Conservation (phyloP, 2,113 vertebrate genomes). For the Eurypyga helias region DNA sequence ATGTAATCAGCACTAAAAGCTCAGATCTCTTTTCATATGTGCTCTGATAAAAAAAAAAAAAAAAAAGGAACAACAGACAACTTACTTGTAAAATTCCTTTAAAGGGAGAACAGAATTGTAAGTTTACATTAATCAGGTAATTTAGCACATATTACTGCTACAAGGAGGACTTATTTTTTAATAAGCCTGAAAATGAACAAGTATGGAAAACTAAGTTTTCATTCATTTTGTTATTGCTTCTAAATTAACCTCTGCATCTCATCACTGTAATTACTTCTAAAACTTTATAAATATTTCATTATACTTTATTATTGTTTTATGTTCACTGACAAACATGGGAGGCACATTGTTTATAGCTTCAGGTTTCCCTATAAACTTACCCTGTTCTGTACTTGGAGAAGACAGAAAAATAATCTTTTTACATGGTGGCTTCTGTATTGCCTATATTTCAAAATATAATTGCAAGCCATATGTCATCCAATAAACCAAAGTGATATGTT, state of each 20-base stretch:
- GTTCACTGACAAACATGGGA: not conserved
- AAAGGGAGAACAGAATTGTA: not conserved
- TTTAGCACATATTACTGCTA: not conserved
- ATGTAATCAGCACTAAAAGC: not conserved
- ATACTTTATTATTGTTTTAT: slow-evolving; percentile 6
- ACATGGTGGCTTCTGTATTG: not conserved
- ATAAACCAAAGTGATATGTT: not conserved
- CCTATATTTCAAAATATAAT: not conserved
- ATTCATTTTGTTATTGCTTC: slow-evolving; percentile 27
- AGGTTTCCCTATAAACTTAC: not conserved
- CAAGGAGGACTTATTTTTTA: not conserved
- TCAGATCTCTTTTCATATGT: not conserved
- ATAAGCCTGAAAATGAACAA: not conserved
- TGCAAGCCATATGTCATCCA: not conserved
- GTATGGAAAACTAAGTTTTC: slow-evolving; percentile 31
- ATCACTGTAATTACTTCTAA: slow-evolving; percentile 44
- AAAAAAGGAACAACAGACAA: not conserved
- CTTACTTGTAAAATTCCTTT: not conserved
- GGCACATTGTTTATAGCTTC: not conserved
- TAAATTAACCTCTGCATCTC: not conserved
- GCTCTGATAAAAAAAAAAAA: not conserved
- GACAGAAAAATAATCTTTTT: not conserved
- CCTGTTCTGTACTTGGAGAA: not conserved
- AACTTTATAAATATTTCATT: slow-evolving; percentile 48
- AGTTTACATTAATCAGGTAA: not conserved